phyloP scores from a whole-genome alignment of 2,797 vertebrate species.

The Phrynocephalus vlangalii region DNA sequence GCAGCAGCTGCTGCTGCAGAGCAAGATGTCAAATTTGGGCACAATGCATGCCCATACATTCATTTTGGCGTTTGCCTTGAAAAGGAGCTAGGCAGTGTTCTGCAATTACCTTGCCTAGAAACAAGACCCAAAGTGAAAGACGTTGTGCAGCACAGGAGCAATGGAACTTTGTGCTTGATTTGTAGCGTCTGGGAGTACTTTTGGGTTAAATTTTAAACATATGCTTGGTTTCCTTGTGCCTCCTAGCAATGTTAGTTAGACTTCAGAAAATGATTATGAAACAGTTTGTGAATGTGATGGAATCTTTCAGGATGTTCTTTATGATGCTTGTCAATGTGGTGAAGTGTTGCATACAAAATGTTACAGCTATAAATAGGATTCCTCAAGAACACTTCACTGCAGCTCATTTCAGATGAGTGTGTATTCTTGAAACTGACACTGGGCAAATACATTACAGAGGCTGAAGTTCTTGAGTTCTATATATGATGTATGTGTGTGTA shows the following conservation, averaged over 20 bases:
- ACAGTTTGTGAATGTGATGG: slow-evolving; percentile 21
- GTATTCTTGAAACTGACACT: slow-evolving; percentile 17
- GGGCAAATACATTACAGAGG: slow-evolving; percentile 2
- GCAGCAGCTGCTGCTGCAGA: too few species aligned
- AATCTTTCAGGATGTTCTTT: slow-evolving; percentile 20
- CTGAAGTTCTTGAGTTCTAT: background rate
- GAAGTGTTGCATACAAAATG: slow-evolving; percentile 22
- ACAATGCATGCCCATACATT: too few species aligned
- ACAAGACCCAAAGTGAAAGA: too few species aligned
- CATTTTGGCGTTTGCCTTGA: too few species aligned
- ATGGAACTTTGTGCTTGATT: too few species aligned
- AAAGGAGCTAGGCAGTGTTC: too few species aligned
- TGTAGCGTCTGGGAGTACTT: background rate
- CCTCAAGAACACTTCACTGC: background rate
- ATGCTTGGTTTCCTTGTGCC: too few species aligned
- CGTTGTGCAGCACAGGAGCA: too few species aligned
- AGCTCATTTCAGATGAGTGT: slow-evolving; percentile 4
- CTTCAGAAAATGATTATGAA: slow-evolving; percentile 6
- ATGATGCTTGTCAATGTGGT: slow-evolving; percentile 25
- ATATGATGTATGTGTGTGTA: background rate
- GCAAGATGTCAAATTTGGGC: too few species aligned
- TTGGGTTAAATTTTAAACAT: background rate
- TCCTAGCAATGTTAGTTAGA: background rate
- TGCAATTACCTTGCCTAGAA: too few species aligned
- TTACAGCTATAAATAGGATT: slow-evolving; percentile 42